Evolutionary conservation across 2,888 invertebrate species (phyloP), one percentile per base, ranked within the genome.

Genomic region (Cataglyphis altisquamis): DNA sequence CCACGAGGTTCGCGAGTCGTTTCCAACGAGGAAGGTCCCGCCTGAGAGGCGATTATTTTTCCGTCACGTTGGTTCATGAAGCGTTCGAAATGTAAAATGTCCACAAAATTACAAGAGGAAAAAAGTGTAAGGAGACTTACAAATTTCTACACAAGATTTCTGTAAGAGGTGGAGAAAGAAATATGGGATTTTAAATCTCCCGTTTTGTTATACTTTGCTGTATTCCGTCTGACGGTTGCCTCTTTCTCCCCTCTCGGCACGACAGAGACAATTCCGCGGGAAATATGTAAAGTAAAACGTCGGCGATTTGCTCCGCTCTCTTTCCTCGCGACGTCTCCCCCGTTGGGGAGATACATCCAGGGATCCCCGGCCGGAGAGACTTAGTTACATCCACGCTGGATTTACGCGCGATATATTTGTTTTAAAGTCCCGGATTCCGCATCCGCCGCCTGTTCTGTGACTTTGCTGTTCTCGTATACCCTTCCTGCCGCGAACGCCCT

Each of bases 371-470:
- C 67, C 82, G 82, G 77, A 75, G 73, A 75, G 90, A 88, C 91
- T 91, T 91, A 25, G 68, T 60, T 80, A 93, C 91, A 91, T 92
- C 90, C 90, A 87, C 70, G 91, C 86, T 93, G 93, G 93, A 94
- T 94, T 94, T 94, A 93, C 93, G 93, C 91, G 92, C 94, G 94
- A 94, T 94, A 94, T 94, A 94, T 94, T 94, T 94, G 94, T 94
- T 94, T 94, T 94, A 94, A 94, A 94, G 93, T 94, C 92, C 93
- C 87, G 88, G 80, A 82, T 67, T 62, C 73, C 82, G 85, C 66
- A 84, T 85, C 86, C 85, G 85, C 82, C 75, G 36, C 72, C 73
- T 86, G 67, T 80, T 86, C 85, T 81, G 85, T 83, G 85, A 78
- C 45, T 68, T 84, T 81, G 89, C 85, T 85, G 83, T 87, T 87